phyloP scores from a whole-genome alignment of 92 coral and sea anemone species.

The Epizoanthus illoricatus region DNA sequence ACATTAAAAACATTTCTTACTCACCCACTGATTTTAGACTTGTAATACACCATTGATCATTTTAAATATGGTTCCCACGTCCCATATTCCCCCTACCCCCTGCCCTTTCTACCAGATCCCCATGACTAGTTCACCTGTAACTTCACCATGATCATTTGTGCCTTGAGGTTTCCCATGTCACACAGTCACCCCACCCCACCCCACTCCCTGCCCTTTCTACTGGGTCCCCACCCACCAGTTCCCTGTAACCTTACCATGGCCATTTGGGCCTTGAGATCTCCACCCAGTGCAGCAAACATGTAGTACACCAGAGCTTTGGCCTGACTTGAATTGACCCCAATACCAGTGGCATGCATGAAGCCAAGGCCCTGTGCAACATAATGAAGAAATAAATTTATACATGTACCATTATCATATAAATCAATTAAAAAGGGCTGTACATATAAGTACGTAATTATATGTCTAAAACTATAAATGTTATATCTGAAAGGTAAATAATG shows the following conservation, averaged over 20 bases:
- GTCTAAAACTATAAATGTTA: no score
- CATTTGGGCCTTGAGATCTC: slow-evolving; percentile 93
- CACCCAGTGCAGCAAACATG: slow-evolving; percentile 90
- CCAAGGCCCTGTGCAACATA: slow-evolving; percentile 67
- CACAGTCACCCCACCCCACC: background rate
- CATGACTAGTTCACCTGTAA: no score
- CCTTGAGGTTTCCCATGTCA: slow-evolving; percentile 65
- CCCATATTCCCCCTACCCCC: background rate
- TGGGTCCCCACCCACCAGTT: background rate
- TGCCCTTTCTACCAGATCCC: no score
- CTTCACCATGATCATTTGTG: slow-evolving; percentile 74
- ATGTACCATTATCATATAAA: no score
- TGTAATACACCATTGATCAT: no score
- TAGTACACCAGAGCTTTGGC: slow-evolving; percentile 94
- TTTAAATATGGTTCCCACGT: slow-evolving; percentile 36
- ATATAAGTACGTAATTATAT: no score
- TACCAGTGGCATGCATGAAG: slow-evolving; percentile 93
- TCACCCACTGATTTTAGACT: no score
- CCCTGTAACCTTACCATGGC: slow-evolving; percentile 65
- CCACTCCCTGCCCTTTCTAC: no score
- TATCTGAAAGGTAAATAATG: no score
- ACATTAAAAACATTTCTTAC: no score
- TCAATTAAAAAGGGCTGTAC: no score
- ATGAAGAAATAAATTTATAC: no score
- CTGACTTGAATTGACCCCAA: slow-evolving; percentile 91